These are phyloP conservation scores for Ochotona princeps DNA, from an alignment of 2,113 vertebrate genomes.

Conservation along the genomic window DNA sequence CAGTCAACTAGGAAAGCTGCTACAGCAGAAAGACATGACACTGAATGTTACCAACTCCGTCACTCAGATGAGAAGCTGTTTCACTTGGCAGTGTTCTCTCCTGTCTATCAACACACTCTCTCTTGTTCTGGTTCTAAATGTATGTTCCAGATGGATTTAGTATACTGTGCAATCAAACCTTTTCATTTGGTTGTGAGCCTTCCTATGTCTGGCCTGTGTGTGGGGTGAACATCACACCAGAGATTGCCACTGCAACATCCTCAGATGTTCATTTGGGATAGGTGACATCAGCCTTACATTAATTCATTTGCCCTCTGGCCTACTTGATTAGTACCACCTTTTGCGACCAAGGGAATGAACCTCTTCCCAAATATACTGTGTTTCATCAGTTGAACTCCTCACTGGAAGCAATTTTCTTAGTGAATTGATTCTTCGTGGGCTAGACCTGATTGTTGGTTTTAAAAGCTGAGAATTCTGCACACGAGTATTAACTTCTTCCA, in stretches of 20 bases:
- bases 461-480: background rate
- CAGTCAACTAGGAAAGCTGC: background rate
- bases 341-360: background rate
- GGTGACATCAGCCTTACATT: background rate
- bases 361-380: background rate
- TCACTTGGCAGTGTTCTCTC: background rate
- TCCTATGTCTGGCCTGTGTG: background rate
- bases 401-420: background rate
- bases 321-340: background rate
- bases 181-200: background rate
- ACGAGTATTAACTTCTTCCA: background rate
- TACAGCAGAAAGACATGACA: background rate
- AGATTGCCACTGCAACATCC: background rate
- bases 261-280: background rate
- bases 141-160: background rate
- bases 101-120: background rate
- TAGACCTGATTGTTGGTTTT: background rate
- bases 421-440: background rate
- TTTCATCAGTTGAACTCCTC: background rate
- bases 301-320: conserved; percentile 3
- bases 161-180: background rate
- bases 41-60: background rate
- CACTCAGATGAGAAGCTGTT: background rate
- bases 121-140: background rate
- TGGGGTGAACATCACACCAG: background rate